Evolutionary conservation across 2,797 vertebrate genomes (phyloP).

Genomic region (Coregonus ussuriensis): DNA sequence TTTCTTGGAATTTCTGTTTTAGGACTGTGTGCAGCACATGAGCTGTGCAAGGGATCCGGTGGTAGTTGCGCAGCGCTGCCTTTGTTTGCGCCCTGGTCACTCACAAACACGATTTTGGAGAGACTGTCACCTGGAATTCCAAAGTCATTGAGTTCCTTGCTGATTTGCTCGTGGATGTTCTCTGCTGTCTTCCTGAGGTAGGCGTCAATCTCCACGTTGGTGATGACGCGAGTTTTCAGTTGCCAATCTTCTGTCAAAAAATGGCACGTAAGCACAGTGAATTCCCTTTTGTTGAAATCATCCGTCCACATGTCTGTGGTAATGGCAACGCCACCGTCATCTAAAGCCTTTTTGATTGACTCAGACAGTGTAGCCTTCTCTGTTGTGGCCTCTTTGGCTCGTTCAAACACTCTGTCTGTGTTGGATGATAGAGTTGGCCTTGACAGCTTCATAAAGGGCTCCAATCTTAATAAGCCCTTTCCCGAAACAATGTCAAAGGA

Average conservation of each 20-base stretch:
- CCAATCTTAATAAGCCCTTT: too few relatives aligned
- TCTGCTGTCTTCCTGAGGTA: slow-evolving; percentile 11
- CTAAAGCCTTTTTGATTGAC: too few relatives aligned
- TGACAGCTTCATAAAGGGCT: neutral
- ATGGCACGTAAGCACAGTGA: too few relatives aligned
- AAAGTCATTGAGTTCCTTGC: slow-evolving; percentile 11
- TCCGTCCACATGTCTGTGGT: too few relatives aligned
- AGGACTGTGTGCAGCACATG: slow-evolving; percentile 14
- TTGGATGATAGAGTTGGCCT: neutral
- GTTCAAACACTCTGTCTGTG: neutral
- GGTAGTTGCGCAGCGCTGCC: slow-evolving; percentile 17
- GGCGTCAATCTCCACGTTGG: neutral
- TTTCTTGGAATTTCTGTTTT: slow-evolving; percentile 4
- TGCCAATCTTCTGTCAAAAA: too few relatives aligned
- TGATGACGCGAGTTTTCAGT: too few relatives aligned
- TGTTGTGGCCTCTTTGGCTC: too few relatives aligned
- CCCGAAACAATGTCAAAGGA: too few relatives aligned
- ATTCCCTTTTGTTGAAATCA: too few relatives aligned
- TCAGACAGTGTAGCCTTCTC: too few relatives aligned
- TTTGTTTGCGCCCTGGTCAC: slow-evolving; percentile 29
- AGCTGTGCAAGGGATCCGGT: neutral
- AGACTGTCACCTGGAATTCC: neutral
- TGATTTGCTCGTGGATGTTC: slow-evolving; percentile 18
- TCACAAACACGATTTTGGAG: slow-evolving; percentile 8
- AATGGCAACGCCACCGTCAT: too few relatives aligned